Conservation (phyloP, 2,888 invertebrate species). For the Elysia crispata region DNA sequence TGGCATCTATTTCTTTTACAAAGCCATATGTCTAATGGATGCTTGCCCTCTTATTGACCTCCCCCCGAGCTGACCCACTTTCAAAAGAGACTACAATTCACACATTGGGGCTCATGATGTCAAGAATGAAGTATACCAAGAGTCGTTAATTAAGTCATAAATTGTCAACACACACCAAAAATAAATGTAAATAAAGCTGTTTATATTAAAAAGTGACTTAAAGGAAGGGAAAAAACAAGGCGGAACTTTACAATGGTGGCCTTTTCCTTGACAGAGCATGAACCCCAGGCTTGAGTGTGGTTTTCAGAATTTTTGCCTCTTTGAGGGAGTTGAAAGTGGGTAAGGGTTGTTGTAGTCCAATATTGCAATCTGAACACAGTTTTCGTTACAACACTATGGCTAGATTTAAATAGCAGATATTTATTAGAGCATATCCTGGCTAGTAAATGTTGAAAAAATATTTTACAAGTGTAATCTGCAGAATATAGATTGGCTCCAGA, state of each 20-base stretch:
- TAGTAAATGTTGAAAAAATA: no score
- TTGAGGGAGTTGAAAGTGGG: constrained; percentile 25
- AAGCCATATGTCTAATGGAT: no score
- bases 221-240: background rate
- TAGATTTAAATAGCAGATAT: no score
- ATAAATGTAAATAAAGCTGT: background rate
- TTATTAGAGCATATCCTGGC: no score
- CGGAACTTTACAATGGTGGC: constrained; percentile 6
- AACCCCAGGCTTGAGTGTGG: constrained; percentile 1
- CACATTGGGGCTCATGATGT: constrained; percentile 2
- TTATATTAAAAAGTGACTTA: no score
- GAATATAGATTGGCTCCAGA: no score
- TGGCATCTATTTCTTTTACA: no score
- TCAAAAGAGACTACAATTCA: constrained; percentile 5
- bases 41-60: background rate
- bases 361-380: background rate
- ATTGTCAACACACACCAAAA: constrained; percentile 5
- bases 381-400: no score
- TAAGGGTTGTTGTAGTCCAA: background rate
- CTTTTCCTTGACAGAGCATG: constrained; percentile 23
- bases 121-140: background rate
- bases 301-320: constrained; percentile 24
- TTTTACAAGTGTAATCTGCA: no score
- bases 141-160: background rate
- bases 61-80: constrained; percentile 40